Conservation (phyloP, 2,797 vertebrate species). For the Ceryle rudis region DNA sequence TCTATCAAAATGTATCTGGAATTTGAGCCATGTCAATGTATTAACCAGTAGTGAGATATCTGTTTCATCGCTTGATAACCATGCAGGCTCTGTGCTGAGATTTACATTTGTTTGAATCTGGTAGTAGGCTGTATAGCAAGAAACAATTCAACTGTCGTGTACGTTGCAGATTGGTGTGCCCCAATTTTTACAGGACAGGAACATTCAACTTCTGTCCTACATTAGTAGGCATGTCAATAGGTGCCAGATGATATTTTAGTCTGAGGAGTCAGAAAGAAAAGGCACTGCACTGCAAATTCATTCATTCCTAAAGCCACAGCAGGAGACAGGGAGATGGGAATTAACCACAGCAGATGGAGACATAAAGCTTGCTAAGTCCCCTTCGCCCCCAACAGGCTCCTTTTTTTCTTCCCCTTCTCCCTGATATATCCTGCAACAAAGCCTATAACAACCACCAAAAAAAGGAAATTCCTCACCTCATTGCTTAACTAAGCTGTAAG, state of each 20-base stretch:
- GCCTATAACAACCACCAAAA: neutral
- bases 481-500: neutral
- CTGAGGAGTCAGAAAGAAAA: neutral
- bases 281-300: neutral
- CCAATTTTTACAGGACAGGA: neutral
- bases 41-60: neutral
- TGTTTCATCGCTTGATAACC: neutral
- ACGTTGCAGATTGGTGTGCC: neutral
- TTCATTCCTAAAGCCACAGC: conserved; percentile 30
- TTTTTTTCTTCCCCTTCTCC: neutral
- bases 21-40: neutral
- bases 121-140: neutral
- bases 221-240: neutral
- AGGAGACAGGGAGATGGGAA: conserved; percentile 8
- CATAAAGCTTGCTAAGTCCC: conserved; percentile 30
- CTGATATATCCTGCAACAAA: neutral
- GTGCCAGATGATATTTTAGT: neutral
- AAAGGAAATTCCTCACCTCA: conserved; percentile 12
- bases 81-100: neutral
- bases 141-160: neutral
- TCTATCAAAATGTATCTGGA: neutral
- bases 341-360: conserved; percentile 53
- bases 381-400: neutral
- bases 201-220: neutral
- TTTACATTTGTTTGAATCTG: neutral